phyloP scores from a whole-genome alignment of 2,888 invertebrate species.

The Cephonodes hylas region DNA sequence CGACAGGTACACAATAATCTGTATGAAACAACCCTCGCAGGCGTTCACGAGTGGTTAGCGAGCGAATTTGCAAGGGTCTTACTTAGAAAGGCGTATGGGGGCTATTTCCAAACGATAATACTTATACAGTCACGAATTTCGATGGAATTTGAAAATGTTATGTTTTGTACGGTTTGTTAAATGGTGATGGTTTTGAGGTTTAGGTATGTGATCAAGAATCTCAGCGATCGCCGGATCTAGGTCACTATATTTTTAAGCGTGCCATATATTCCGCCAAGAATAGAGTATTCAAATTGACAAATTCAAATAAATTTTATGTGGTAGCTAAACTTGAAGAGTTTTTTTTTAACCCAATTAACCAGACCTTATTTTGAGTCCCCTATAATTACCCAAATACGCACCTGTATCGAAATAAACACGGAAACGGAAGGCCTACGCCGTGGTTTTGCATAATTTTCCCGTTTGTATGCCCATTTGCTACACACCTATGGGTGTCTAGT shows the following conservation, averaged over 20 bases:
- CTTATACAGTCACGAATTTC: no score
- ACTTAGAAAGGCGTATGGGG: neutral
- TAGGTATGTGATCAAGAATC: no score
- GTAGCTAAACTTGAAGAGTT: no score
- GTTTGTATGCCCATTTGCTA: slow-evolving; percentile 57
- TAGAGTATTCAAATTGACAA: no score
- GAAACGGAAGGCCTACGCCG: slow-evolving; percentile 45
- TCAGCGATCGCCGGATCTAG: neutral
- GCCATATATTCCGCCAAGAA: no score
- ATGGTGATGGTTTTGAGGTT: no score
- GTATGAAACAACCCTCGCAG: slow-evolving; percentile 13
- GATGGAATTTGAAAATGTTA: no score
- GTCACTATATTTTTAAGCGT: no score
- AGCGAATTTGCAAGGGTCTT: neutral
- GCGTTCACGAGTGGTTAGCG: slow-evolving; percentile 10
- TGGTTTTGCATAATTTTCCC: slow-evolving; percentile 59
- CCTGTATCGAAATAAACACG: slow-evolving; percentile 19
- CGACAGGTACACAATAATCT: slow-evolving; percentile 15
- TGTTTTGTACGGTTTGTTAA: neutral
- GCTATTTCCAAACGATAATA: neutral
- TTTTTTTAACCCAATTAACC: no score
- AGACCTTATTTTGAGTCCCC: no score
- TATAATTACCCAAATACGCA: slow-evolving; percentile 4
- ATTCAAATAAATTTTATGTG: no score
- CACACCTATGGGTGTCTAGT: slow-evolving; percentile 27